Percentiles rank a stretch among this genome's conserved stretches.
Conservation (phyloP, 2,113 vertebrate species). For the Meriones unguiculatus region DNA sequence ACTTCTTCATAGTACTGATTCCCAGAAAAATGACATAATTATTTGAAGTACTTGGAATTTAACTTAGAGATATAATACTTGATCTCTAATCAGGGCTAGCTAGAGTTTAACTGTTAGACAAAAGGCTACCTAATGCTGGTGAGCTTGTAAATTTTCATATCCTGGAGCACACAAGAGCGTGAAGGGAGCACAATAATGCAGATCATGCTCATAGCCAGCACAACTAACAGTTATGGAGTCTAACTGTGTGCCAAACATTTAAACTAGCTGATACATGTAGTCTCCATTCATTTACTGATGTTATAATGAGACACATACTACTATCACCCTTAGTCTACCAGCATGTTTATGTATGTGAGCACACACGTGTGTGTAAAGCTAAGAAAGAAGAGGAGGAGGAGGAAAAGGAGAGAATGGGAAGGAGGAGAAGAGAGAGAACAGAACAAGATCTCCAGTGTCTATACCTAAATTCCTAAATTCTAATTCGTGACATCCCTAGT, state of each 20-base stretch:
- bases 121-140: not conserved
- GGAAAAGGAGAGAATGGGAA: not conserved
- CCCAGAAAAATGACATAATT: not conserved
- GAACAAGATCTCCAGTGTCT: not conserved
- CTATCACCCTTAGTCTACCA: not conserved
- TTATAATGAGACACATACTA: not conserved
- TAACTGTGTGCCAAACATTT: not conserved
- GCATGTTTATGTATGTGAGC: not conserved
- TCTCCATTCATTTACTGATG: constrained; percentile 10
- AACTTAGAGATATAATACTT: not conserved
- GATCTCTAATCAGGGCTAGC: not conserved
- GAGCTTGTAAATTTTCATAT: not conserved
- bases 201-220: not conserved
- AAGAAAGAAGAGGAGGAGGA: not conserved
- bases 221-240: not conserved
- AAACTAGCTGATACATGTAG: not conserved
- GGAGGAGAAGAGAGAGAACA: not conserved
- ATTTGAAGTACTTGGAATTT: constrained; percentile 14
- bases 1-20: not conserved
- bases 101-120: not conserved
- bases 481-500: not conserved
- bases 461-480: not conserved
- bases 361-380: not conserved
- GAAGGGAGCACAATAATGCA: not conserved
- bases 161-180: not conserved